Conservation (phyloP, 2,797 vertebrate species). For the Chaunax sp. region DNA sequence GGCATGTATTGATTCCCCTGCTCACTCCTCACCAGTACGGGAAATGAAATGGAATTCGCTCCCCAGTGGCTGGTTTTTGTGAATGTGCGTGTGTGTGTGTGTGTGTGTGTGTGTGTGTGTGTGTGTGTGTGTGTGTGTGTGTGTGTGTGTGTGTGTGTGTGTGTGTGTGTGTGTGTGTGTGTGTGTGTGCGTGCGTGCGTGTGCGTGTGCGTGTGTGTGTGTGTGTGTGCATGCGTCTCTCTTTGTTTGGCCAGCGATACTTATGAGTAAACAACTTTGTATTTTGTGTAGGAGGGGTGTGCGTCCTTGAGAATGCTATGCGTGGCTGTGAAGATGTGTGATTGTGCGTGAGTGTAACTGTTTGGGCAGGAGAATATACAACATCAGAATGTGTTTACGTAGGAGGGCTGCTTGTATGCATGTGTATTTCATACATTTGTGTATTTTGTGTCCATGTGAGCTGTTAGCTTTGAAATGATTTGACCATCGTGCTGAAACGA, state of each 20-base stretch:
- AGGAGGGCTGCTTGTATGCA: not conserved
- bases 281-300: conserved; percentile 47
- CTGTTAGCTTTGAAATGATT: not conserved
- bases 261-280: conserved; percentile 44
- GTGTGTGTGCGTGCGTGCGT: no score
- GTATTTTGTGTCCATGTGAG: not conserved
- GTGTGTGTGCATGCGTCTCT: conserved; percentile 24
- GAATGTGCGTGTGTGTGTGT: not conserved
- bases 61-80: conserved; percentile 50
- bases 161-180: conserved; percentile 1
- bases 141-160: conserved; percentile 2
- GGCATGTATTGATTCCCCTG: conserved; percentile 71
- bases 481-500: not conserved
- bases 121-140: conserved; percentile 8
- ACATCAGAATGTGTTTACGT: conserved; percentile 22
- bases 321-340: not conserved
- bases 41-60: conserved; percentile 79
- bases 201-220: conserved; percentile 5
- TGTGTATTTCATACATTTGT: conserved; percentile 4
- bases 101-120: conserved; percentile 1
- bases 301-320: conserved; percentile 21
- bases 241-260: conserved; percentile 39
- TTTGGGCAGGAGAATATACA: conserved; percentile 6
- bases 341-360: conserved; percentile 8
- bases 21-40: conserved; percentile 64